These are phyloP conservation scores for Herpetotheres cachinnans DNA, from an alignment of 2,113 vertebrate genomes.

Conservation along the genomic window DNA sequence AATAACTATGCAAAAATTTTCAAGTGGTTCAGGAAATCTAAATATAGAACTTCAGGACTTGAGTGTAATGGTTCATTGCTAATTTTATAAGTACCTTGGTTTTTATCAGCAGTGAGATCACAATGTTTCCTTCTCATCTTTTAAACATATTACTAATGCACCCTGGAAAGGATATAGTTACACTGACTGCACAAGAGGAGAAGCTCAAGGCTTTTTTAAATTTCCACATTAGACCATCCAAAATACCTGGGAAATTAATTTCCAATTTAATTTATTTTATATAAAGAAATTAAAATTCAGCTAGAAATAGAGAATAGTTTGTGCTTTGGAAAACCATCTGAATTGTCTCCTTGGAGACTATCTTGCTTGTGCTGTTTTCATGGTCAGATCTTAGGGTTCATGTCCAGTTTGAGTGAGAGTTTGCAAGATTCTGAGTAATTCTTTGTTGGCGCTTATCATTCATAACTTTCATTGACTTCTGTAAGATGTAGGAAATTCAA, in stretches of 20 bases:
- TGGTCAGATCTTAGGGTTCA: neutral
- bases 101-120: neutral
- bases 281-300: neutral
- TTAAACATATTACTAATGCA: neutral
- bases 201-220: neutral
- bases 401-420: neutral
- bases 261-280: neutral
- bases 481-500: neutral
- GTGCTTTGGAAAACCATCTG: neutral
- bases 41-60: neutral
- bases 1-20: neutral
- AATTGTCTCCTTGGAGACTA: neutral
- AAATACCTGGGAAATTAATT: neutral
- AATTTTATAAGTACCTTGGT: neutral
- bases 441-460: neutral
- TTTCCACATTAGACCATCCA: neutral
- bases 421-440: neutral
- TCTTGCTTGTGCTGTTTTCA: neutral
- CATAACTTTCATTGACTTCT: neutral
- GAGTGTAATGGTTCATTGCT: neutral
- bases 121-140: neutral
- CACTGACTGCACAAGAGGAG: neutral
- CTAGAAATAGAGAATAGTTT: neutral
- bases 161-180: neutral
- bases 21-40: neutral